Base-by-base conservation (phyloP, 2,888 invertebrate species). In the Nemapogon koenigi region DNA sequence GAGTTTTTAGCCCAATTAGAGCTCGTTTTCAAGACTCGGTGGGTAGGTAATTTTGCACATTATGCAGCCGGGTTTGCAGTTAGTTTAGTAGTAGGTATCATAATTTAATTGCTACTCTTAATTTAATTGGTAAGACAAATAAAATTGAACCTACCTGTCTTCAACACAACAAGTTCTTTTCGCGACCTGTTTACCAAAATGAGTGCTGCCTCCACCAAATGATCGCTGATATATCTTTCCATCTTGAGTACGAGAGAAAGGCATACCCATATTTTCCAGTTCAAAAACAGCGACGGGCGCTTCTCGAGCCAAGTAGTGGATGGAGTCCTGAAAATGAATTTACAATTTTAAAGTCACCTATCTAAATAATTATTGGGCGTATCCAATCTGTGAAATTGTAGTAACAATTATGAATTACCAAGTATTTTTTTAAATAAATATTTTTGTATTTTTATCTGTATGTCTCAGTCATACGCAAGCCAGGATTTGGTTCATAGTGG, bases 191-290 rank as follows among this genome's bases (percentile, higher is more conserved):
- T 94, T 94, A 11, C 99, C 99, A 53, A 85, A 92, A 49, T 98
- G 89, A 19, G 94, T 80, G 30, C 94, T 93, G 57, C 96, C 97
- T 1, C 99, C 99, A 37, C 99, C 99, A 56, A 99, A 99, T 1
- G 98, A 91, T 40, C 99, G 83, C 72, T 99, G 99, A 63, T 99
- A 99, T 55, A 99, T 98, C 79, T 93, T 97, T 16, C 88, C 99
- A 3, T 97, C 97, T 31, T 86, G 75, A 0, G 97, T 96, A 45
- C 99, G 87, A 30, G 97, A 98, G 75, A 99, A 99, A 0, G 97
- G 97, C 95, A 98, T 97, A 10, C 98, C 98, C 64, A 88, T 89
- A 53, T 94, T 93, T 63, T 94, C 94, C 36, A 94, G 69, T 60
- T 97, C 97, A 49, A 86, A 87, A 1, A 96, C 91, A 27, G 89